phyloP scores from a whole-genome alignment of 2,797 vertebrate genomes.

The Chrysocyon brachyurus region DNA sequence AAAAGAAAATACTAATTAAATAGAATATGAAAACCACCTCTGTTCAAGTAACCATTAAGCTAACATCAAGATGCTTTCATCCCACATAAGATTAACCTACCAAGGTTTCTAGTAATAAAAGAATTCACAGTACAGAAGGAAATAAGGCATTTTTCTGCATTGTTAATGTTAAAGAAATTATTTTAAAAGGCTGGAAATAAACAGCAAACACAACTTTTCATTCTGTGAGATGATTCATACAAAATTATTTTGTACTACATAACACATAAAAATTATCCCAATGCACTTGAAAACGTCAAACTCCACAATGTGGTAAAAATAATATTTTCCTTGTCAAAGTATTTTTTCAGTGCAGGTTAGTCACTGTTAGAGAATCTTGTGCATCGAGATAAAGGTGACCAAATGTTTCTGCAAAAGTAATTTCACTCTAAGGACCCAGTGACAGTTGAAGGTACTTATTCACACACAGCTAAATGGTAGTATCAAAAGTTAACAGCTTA shows the following conservation, averaged over 20 bases:
- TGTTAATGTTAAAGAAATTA: conserved; percentile 64
- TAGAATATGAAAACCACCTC: not conserved
- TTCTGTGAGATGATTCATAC: conserved; percentile 66
- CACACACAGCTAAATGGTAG: not conserved
- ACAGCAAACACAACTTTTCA: conserved; percentile 59
- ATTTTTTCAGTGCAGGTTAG: conserved; percentile 45
- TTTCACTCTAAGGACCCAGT: conserved; percentile 25
- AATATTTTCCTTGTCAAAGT: conserved; percentile 56
- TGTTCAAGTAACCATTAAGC: not conserved
- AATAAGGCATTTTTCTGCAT: conserved; percentile 58
- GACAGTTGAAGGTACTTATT: not conserved
- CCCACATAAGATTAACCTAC: not conserved
- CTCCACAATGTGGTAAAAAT: conserved; percentile 53
- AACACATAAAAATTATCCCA: conserved; percentile 42
- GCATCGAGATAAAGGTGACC: conserved; percentile 61
- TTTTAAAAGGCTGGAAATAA: conserved; percentile 70
- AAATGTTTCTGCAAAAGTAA: conserved; percentile 58
- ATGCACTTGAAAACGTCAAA: conserved; percentile 60
- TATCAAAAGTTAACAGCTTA: not conserved
- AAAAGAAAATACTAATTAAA: conserved; percentile 44
- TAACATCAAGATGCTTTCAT: not conserved
- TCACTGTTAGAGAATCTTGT: conserved; percentile 48
- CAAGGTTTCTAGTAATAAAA: conserved; percentile 54
- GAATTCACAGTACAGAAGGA: conserved; percentile 47
- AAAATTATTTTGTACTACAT: conserved; percentile 36